Percentiles rank a stretch among this genome's conserved stretches.
Conservation (phyloP, 2,113 vertebrate species). For the Papio anubis region DNA sequence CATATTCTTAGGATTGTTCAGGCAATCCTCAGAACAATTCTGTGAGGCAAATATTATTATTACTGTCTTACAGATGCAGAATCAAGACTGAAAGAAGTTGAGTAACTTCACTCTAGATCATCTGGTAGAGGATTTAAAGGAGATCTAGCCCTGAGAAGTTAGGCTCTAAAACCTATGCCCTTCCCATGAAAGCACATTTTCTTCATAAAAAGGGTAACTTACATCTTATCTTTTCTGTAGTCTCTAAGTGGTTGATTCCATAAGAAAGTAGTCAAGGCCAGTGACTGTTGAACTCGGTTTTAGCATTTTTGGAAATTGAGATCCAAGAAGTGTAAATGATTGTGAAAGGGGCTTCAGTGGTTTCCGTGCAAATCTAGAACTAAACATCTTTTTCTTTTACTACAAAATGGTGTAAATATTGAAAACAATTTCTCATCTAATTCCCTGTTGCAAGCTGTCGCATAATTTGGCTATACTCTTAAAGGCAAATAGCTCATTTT, state of each 20-base stretch:
- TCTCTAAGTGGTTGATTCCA: neutral
- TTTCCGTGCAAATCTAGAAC: neutral
- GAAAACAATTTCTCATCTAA: neutral
- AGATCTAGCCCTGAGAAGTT: neutral
- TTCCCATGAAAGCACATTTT: neutral
- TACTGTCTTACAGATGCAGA: neutral
- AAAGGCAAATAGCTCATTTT: neutral
- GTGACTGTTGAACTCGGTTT: neutral
- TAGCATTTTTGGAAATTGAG: neutral
- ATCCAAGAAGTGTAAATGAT: neutral
- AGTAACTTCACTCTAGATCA: neutral
- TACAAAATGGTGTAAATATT: neutral
- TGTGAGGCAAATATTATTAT: neutral
- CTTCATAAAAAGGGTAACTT: neutral
- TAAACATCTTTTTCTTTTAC: neutral
- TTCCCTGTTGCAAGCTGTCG: neutral
- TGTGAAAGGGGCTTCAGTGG: neutral
- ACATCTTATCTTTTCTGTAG: neutral
- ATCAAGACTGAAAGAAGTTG: neutral
- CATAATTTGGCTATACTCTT: neutral
- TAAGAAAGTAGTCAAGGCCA: neutral
- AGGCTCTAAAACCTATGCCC: neutral
- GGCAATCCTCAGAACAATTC: neutral
- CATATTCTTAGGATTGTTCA: neutral
- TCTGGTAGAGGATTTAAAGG: neutral